Conservation (phyloP, 2,888 invertebrate genomes). For the Entomobrya multifasciata region DNA sequence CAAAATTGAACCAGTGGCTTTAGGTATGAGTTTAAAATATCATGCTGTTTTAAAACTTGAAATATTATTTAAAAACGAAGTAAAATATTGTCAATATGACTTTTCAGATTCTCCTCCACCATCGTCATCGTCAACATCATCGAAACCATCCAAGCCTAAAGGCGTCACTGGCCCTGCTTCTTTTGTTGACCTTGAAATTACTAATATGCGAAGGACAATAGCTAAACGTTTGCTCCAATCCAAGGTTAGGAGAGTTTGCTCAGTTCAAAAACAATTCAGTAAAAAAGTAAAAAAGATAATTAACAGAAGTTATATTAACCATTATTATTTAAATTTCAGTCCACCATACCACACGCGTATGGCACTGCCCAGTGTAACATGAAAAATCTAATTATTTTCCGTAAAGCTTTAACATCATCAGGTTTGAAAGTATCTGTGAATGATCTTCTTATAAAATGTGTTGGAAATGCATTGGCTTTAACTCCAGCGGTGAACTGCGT, state of each 20-base stretch:
- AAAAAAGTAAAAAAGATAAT: no score
- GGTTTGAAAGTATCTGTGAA: slow-evolving; percentile 85
- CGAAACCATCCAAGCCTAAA: slow-evolving; percentile 52
- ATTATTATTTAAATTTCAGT: slow-evolving; percentile 83
- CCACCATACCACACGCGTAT: slow-evolving; percentile 86
- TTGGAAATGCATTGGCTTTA: slow-evolving; percentile 84
- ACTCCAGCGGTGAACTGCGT: slow-evolving; percentile 83
- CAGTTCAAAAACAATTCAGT: no score
- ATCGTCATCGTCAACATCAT: slow-evolving; percentile 39
- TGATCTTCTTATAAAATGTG: slow-evolving; percentile 86
- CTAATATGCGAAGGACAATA: slow-evolving; percentile 85
- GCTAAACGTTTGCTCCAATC: slow-evolving; percentile 86
- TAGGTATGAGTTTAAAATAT: slow-evolving; percentile 36
- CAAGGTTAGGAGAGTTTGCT: slow-evolving; percentile 82
- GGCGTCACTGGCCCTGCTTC: slow-evolving; percentile 75
- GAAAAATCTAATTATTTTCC: slow-evolving; percentile 82
- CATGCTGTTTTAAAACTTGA: neutral
- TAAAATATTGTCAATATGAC: no score
- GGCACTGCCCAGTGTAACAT: slow-evolving; percentile 84
- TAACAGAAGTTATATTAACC: neutral
- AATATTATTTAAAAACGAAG: no score
- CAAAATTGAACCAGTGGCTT: slow-evolving; percentile 81
- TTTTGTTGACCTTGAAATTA: slow-evolving; percentile 84
- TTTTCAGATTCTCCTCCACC: slow-evolving; percentile 44
- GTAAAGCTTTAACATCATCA: slow-evolving; percentile 83